These are phyloP conservation scores for Sinocyclocheilus rhinocerous DNA, from an alignment of 2,113 vertebrate species.

Conservation along the genomic window DNA sequence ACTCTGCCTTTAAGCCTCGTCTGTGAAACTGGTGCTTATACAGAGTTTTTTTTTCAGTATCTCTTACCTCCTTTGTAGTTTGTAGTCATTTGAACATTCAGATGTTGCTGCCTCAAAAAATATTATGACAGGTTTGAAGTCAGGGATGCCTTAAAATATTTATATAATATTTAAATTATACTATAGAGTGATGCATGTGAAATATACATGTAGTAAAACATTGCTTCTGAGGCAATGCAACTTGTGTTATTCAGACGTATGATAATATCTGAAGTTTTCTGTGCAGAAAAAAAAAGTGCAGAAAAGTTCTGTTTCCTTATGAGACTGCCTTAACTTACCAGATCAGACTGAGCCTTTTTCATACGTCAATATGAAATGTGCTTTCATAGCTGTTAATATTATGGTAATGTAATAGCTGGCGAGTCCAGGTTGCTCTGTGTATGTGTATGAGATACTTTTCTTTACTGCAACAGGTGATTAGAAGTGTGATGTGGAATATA, in stretches of 20 bases:
- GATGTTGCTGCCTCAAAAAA: no score
- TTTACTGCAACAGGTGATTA: conserved; percentile 7
- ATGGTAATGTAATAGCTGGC: not conserved
- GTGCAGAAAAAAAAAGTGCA: no score
- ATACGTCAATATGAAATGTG: not conserved
- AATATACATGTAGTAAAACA: not conserved
- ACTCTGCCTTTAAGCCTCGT: no score
- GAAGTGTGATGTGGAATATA: conserved; percentile 24
- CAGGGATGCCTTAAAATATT: not conserved
- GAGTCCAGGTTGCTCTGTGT: conserved; percentile 3
- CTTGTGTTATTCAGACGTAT: not conserved
- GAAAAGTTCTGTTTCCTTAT: not conserved
- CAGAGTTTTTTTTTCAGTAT: no score
- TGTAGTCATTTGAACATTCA: no score
- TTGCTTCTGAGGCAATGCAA: not conserved
- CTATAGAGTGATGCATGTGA: not conserved
- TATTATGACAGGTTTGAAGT: no score
- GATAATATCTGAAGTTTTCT: not conserved
- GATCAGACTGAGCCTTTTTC: not conserved
- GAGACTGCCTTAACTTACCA: not conserved
- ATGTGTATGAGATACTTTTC: not conserved
- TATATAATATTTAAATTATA: not conserved
- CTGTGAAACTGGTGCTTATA: no score
- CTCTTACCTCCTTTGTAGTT: no score
- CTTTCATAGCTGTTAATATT: not conserved